Percentiles rank a stretch among this genome's conserved stretches.
phyloP scores from a whole-genome alignment of 2,113 vertebrate genomes.

The Sinocyclocheilus anophthalmus region DNA sequence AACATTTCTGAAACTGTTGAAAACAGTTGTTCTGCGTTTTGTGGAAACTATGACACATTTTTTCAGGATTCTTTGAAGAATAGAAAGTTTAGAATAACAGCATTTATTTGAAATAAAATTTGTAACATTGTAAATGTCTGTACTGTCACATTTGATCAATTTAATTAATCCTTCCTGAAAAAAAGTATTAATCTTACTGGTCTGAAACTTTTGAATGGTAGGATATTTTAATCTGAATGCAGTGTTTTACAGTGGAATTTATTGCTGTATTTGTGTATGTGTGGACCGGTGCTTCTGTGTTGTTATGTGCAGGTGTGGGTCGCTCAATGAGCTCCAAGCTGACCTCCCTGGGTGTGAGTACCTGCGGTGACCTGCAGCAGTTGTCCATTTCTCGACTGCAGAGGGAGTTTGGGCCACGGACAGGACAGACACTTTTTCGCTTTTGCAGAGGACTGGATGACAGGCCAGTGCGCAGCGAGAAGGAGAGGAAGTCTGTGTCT shows the following conservation, averaged over 20 bases:
- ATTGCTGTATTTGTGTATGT: background rate
- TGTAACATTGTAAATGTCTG: too few species aligned
- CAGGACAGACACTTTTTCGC: conserved; percentile 92
- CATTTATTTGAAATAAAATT: too few species aligned
- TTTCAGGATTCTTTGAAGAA: too few species aligned
- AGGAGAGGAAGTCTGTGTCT: conserved; percentile 94
- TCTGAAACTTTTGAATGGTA: background rate
- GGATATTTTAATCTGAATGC: background rate
- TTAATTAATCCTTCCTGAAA: too few species aligned
- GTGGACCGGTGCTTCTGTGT: background rate
- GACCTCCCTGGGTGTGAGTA: conserved; percentile 84
- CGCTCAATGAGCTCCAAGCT: conserved; percentile 89
- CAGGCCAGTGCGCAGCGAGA: conserved; percentile 90
- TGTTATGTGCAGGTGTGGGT: conserved; percentile 84
- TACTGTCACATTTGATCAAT: too few species aligned
- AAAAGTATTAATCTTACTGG: too few species aligned
- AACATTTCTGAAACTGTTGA: too few species aligned
- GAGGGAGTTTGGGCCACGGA: conserved; percentile 94
- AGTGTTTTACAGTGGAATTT: background rate
- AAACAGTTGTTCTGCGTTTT: background rate
- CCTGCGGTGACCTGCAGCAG: conserved; percentile 92
- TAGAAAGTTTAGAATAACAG: too few species aligned
- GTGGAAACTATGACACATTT: too few species aligned
- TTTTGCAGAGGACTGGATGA: conserved; percentile 96
- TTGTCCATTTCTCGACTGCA: conserved; percentile 89